Percentiles rank a stretch among this genome's conserved stretches.
Evolutionary conservation across 2,113 vertebrate species (phyloP).

Genomic region (Eolophus roseicapilla): DNA sequence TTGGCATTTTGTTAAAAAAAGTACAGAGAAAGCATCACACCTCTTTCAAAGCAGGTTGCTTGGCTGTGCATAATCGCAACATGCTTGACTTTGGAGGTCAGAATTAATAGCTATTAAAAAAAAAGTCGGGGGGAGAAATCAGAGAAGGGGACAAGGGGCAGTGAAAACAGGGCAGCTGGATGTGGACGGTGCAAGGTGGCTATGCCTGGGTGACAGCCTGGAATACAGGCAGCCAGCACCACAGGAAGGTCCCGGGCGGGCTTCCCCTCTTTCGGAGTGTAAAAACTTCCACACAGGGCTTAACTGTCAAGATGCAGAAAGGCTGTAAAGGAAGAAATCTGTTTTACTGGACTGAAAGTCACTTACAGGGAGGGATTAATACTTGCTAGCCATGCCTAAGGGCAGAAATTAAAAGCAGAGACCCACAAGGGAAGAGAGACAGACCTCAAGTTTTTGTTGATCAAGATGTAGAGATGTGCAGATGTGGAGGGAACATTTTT

Average conservation of each 20-base stretch:
- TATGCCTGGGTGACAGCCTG: background rate
- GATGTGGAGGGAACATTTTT: background rate
- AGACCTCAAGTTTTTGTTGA: background rate
- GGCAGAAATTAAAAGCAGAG: background rate
- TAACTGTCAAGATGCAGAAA: background rate
- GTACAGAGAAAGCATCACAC: background rate
- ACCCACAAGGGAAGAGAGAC: background rate
- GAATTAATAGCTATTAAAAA: background rate
- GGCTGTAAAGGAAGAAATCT: background rate
- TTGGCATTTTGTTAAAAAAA: background rate
- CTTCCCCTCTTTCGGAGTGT: background rate
- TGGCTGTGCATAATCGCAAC: accelerated
- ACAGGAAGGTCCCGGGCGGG: background rate
- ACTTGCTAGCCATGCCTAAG: background rate
- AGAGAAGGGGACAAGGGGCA: background rate
- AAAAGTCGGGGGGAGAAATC: background rate
- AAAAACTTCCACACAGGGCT: background rate
- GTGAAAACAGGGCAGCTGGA: background rate
- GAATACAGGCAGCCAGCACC: background rate
- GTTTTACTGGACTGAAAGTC: background rate
- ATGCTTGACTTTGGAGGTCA: background rate
- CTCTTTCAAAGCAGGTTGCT: background rate
- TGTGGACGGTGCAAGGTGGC: background rate
- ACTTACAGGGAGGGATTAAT: background rate
- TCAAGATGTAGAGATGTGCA: no score